Percentiles rank a stretch among this genome's conserved stretches.
These are phyloP conservation scores for Tachysurus vachellii DNA, from an alignment of 2,113 vertebrate species.

Conservation along the genomic window DNA sequence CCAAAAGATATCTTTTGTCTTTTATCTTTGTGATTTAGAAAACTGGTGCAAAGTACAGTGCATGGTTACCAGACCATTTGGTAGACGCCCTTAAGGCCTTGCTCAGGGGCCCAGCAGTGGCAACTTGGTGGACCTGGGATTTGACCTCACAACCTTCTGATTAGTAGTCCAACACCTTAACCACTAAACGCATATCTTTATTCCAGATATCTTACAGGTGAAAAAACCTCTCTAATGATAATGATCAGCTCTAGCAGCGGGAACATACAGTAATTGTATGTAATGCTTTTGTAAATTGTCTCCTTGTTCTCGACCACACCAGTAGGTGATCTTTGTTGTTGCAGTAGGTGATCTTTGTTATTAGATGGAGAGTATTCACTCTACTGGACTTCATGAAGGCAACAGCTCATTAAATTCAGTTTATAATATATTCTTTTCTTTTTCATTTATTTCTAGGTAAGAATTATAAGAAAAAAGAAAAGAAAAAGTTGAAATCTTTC, in stretches of 20 bases:
- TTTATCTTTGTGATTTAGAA: neutral
- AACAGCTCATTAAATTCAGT: slow-evolving; percentile 14
- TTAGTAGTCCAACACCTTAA: too few species aligned
- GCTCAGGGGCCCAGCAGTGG: too few species aligned
- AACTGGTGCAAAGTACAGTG: neutral
- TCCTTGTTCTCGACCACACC: slow-evolving; percentile 15
- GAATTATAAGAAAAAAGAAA: neutral
- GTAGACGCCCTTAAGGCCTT: too few species aligned
- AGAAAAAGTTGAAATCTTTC: neutral
- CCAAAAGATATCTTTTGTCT: neutral
- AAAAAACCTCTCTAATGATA: slow-evolving; percentile 11
- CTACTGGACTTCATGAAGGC: neutral
- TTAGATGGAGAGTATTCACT: neutral
- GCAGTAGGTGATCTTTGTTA: neutral
- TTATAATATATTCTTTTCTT: neutral
- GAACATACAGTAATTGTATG: slow-evolving; percentile 11
- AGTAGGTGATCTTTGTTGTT: slow-evolving; percentile 30
- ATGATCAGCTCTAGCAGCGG: slow-evolving; percentile 53
- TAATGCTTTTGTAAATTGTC: slow-evolving; percentile 3
- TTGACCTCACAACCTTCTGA: too few species aligned
- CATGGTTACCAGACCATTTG: neutral
- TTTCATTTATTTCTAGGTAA: neutral
- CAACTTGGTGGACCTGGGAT: too few species aligned
- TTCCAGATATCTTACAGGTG: neutral
- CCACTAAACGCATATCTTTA: neutral